Base-by-base conservation (phyloP, 1,140 invertebrate genomes). In the Manduca sexta region DNA sequence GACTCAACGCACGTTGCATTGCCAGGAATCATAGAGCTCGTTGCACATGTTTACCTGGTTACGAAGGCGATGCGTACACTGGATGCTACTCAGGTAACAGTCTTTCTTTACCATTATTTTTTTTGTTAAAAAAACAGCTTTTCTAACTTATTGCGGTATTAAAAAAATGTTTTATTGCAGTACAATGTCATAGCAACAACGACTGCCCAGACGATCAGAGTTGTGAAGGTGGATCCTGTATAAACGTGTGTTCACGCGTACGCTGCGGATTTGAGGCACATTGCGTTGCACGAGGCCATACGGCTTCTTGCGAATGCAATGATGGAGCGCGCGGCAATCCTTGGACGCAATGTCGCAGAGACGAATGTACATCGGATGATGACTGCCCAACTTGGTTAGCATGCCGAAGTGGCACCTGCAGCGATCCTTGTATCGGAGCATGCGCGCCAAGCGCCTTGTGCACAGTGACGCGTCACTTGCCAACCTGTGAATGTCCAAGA, bases 161-260 rank as follows among this genome's bases (percentile, higher is more conserved):
- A 4, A 7, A 11, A 37, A 37, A 37, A 40, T 37, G 37, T 46
- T 41, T 46, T 54, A 38, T 77, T 87, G 18, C 74, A 94, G 91
- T 95, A 62, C 95, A 95, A 63, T 98, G 96, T 73, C 90, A 93
- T 55, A 91, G 90, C 46, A 94, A 97, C 69, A 91, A 91, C 18
- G 95, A 97, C 48, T 97, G 96, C 75, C 89, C 93, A 3, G 86
- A 92, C 16, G 91, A 90, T 30, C 90, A 96, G 78, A 93, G 94
- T 16, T 98, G 96, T 64, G 89, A 97, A 45, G 94, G 96, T 54
- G 88, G 91, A 33, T 90, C 95, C 65, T 98, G 96, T 71, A 82
- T 93, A 14, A 91, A 96, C 74, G 92, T 94, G 0, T 97, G 95
- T 62, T 73, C 87, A 2, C 91, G 92, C 49, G 92, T 93, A 1